These are phyloP conservation scores for Ericerus pela DNA, from an alignment of 1,140 invertebrate species.

Conservation along the genomic window DNA sequence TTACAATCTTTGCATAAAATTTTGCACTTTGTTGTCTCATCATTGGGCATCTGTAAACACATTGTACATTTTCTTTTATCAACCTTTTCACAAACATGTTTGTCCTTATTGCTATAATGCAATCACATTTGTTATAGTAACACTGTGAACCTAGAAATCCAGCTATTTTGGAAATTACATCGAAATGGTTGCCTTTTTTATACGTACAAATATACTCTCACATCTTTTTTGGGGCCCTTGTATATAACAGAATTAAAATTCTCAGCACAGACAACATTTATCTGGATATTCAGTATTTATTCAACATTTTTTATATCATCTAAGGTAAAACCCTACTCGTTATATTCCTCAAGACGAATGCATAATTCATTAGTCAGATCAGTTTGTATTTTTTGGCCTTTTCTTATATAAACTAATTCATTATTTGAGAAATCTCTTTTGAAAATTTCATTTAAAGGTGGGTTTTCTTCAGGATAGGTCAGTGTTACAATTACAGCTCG, in stretches of 20 bases:
- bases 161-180: not conserved
- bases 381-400: not conserved
- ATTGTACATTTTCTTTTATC: not conserved
- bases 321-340: not conserved
- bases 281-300: slow-evolving; percentile 3
- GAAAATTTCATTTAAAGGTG: not conserved
- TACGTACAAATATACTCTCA: slow-evolving; percentile 13
- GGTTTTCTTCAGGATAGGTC: not conserved
- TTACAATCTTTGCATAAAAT: no score
- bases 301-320: slow-evolving; percentile 8
- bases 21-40: not conserved
- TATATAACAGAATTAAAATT: slow-evolving; percentile 5
- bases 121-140: not conserved
- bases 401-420: not conserved
- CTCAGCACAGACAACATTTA: slow-evolving; percentile 5
- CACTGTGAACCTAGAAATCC: not conserved
- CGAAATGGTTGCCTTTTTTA: not conserved
- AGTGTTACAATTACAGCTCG: no score
- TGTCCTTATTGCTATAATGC: not conserved
- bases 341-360: not conserved
- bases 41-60: not conserved
- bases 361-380: slow-evolving; percentile 9
- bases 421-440: not conserved
- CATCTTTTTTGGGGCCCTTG: not conserved
- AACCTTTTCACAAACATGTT: not conserved